Evolutionary conservation across 2,113 vertebrate species (phyloP).

Genomic region (Alethe castanea): DNA sequence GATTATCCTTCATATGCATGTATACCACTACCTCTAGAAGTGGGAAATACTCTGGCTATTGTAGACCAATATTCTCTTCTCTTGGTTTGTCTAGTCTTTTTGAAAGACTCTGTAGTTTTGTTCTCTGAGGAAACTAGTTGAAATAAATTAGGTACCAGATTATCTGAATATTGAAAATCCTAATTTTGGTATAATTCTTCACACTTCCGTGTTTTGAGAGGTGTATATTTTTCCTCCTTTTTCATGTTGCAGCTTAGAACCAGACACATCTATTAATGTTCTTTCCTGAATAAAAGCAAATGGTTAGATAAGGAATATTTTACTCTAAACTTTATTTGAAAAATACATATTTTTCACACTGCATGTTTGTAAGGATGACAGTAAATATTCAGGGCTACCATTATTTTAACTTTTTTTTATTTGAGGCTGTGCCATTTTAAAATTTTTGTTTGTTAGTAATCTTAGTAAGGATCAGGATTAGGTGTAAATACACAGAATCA

Average conservation of each 20-base stretch:
- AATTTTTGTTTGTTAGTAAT: neutral
- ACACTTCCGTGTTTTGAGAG: neutral
- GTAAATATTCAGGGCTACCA: neutral
- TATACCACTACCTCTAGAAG: neutral
- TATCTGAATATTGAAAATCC: neutral
- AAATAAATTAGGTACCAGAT: neutral
- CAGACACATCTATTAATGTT: neutral
- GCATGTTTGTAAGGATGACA: neutral
- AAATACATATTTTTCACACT: neutral
- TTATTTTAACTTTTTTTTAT: neutral
- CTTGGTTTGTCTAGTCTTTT: neutral
- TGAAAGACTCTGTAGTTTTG: neutral
- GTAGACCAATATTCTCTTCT: neutral
- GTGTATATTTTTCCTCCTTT: neutral
- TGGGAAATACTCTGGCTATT: neutral
- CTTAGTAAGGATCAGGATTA: neutral
- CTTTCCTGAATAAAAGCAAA: neutral
- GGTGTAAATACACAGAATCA: neutral
- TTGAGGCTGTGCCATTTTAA: neutral
- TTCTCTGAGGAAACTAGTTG: neutral
- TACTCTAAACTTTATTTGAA: neutral
- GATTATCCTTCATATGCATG: neutral
- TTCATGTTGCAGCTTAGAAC: neutral
- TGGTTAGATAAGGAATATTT: neutral
- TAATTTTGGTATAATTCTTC: neutral